Evolutionary conservation across 2,113 vertebrate genomes (phyloP).

Genomic region (Sus scrofa): DNA sequence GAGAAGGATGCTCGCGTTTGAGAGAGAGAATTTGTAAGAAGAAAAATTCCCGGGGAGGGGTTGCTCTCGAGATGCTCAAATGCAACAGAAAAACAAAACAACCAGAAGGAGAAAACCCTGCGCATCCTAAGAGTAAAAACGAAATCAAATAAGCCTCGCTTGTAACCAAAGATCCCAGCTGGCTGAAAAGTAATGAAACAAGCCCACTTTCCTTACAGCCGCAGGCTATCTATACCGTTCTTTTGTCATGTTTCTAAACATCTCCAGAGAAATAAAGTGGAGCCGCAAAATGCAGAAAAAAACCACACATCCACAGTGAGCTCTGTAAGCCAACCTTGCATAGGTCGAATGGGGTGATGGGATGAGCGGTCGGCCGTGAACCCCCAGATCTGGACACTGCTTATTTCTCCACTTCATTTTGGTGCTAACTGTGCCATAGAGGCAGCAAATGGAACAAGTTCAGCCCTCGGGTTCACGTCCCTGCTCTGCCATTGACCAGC

Average conservation of each 20-base stretch:
- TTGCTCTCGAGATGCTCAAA: slow-evolving; percentile 30
- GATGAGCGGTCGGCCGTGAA: not conserved
- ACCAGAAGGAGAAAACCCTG: not conserved
- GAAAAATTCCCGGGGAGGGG: slow-evolving; percentile 28
- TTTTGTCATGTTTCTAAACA: slow-evolving; percentile 62
- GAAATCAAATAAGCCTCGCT: slow-evolving; percentile 78
- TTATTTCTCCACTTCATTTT: not conserved
- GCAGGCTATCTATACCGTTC: slow-evolving; percentile 32
- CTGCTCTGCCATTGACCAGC: not conserved
- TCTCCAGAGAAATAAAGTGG: slow-evolving; percentile 72
- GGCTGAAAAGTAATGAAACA: slow-evolving; percentile 71
- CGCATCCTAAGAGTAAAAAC: slow-evolving; percentile 68
- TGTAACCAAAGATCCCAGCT: slow-evolving; percentile 73
- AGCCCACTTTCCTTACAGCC: slow-evolving; percentile 42
- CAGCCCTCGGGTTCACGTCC: not conserved
- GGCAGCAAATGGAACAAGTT: not conserved
- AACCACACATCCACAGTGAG: not conserved
- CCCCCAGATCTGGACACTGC: not conserved
- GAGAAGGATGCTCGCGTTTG: not conserved
- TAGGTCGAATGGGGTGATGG: not conserved
- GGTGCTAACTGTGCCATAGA: not conserved
- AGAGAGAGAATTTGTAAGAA: slow-evolving; percentile 2
- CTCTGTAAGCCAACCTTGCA: not conserved
- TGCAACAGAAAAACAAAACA: not conserved
- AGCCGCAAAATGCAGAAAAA: not conserved